phyloP scores from a whole-genome alignment of 1,140 invertebrate species.

The Galleria mellonella region DNA sequence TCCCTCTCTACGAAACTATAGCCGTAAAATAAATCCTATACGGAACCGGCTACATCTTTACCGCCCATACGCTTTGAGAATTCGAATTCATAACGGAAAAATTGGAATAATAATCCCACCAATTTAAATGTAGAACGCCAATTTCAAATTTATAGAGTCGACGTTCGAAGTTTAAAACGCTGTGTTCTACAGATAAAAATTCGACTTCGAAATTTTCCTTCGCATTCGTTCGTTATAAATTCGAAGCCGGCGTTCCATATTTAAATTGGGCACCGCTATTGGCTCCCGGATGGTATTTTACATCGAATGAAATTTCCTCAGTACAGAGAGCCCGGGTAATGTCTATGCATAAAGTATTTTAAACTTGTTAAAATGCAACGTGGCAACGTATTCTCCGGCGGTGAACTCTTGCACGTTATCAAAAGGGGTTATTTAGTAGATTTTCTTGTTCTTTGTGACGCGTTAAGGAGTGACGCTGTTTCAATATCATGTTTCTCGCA shows the following conservation, averaged over 20 bases:
- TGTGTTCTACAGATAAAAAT: too few species aligned
- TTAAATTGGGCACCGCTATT: conserved; percentile 69
- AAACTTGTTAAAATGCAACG: conserved; percentile 71
- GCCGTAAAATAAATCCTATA: conserved; percentile 1
- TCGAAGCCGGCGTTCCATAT: conserved; percentile 55
- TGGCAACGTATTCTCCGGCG: conserved; percentile 54
- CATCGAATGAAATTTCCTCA: not conserved
- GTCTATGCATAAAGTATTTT: conserved; percentile 72
- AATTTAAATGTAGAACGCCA: too few species aligned
- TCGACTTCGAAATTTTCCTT: too few species aligned
- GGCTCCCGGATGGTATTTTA: conserved; percentile 34
- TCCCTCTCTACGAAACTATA: conserved; percentile 5
- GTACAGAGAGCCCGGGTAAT: conserved; percentile 27
- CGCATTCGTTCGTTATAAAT: too few species aligned
- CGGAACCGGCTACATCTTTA: not conserved
- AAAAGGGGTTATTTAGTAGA: conserved; percentile 54
- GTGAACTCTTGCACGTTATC: conserved; percentile 21
- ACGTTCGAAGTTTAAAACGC: too few species aligned
- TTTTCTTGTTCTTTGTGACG: conserved; percentile 20
- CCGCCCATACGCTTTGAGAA: too few species aligned
- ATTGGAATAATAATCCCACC: too few species aligned
- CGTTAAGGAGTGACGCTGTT: conserved; percentile 6
- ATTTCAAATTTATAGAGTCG: too few species aligned
- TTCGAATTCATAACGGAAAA: too few species aligned
- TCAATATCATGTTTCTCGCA: not conserved